Evolutionary conservation across 23 tunicate genomes (phyloP), one percentile per base, ranked within the genome.

Genomic region (Ascidia mentula): DNA sequence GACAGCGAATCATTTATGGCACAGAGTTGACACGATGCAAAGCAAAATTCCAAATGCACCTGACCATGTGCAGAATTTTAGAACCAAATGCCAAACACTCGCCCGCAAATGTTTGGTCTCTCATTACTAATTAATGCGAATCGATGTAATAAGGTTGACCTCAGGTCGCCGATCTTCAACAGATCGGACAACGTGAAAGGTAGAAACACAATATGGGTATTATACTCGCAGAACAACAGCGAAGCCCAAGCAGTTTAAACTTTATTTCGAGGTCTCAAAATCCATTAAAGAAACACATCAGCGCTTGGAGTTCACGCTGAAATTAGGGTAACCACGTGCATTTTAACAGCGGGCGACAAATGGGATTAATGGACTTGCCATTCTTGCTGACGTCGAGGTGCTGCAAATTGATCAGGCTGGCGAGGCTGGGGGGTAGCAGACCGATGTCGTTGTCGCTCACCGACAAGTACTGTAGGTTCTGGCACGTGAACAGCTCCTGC

Each of bases 391-490:
- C 60, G 69, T 93, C 98, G 77, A 93, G 76, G 70, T 88, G 79
- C 31, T 60, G 84, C 31, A 93, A 78, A 59, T 84, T 79, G 24
- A 88, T 74, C 69, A 93, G 77, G 32, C 89, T 86, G n/a, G 98
- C 98, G 39, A 93, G 77, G 6, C 80, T 18, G 9, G 89, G 80
- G 6, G 98, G 98, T 0, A 93, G 70, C 12, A 59, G 35, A 0
- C 85, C 69, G 32, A 93, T 69, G 59, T 93, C 98, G 36, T 93
- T 93, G 81, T 93, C 98, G 72, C 98, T 93, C 22, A 88, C 93
- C 7, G 98, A 89, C n/a, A 93, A 42, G 59, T 77, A 88, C 46
- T 71, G 77, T 3, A 93, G 84, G 65, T 80, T 80, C 39, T 77
- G 77, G 77, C 92, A 88, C 5, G 78, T 53, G 36, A 93, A 93